A percentile compares a stretch with the other conserved stretches of the same genome.
Evolutionary conservation across 2,113 vertebrate genomes (phyloP).

Genomic region (Dissostichus mawsoni): DNA sequence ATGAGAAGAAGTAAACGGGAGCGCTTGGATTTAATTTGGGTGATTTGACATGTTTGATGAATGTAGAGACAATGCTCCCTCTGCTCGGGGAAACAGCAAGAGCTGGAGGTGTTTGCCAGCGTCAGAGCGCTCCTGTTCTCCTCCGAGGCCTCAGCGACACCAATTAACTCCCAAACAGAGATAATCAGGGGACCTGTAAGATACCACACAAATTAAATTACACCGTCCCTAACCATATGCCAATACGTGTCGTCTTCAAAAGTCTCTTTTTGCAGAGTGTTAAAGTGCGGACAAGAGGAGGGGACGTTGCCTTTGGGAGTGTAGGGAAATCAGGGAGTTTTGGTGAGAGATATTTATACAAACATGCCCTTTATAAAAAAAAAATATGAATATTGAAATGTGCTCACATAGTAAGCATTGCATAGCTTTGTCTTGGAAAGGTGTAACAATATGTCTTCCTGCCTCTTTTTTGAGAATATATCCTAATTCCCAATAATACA

Average conservation of each 20-base stretch:
- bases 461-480: no score
- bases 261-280: not conserved
- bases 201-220: constrained; percentile 65
- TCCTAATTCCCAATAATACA: no score
- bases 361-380: no score
- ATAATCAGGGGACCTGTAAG: constrained; percentile 57
- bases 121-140: constrained; percentile 49
- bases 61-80: constrained; percentile 31
- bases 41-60: constrained; percentile 57
- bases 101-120: constrained; percentile 45
- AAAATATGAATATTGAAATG: no score
- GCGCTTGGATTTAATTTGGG: constrained; percentile 20
- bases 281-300: no score
- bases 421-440: no score
- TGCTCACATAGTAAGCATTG: no score
- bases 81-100: constrained; percentile 27
- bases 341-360: no score
- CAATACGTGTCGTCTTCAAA: constrained; percentile 54
- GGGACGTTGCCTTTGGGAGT: no score
- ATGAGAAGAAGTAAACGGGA: not conserved
- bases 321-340: no score
- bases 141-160: constrained; percentile 48
- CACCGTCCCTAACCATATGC: constrained; percentile 55
- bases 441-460: no score
- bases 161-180: constrained; percentile 69